These are phyloP conservation scores for Ia io DNA, from an alignment of 2,113 vertebrate genomes.

Conservation along the genomic window DNA sequence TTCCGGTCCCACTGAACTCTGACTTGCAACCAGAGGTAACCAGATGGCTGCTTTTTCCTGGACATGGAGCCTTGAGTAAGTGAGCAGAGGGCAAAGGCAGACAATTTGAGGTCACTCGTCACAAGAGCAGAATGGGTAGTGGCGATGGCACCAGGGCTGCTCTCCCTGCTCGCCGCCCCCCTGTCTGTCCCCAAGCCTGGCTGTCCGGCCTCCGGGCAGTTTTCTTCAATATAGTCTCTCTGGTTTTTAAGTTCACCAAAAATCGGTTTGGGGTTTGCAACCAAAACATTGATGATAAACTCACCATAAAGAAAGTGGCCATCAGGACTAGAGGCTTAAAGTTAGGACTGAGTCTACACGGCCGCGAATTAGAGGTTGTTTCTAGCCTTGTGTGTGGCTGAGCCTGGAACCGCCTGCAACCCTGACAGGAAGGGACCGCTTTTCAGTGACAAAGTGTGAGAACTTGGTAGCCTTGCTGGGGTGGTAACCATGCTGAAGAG, in stretches of 20 bases:
- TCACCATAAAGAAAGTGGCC: not conserved
- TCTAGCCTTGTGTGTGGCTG: not conserved
- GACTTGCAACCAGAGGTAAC: not conserved
- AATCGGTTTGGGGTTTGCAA: not conserved
- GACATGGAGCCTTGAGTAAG: not conserved
- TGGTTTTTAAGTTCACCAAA: not conserved
- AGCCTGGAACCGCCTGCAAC: not conserved
- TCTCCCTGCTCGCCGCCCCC: not conserved
- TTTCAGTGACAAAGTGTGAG: not conserved
- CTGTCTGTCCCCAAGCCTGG: not conserved
- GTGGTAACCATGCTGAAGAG: too few relatives aligned
- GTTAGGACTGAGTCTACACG: rapidly evolving
- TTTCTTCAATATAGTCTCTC: not conserved
- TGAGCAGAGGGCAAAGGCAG: not conserved
- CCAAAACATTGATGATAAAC: not conserved
- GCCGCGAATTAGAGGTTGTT: not conserved
- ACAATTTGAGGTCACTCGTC: not conserved
- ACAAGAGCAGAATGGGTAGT: not conserved
- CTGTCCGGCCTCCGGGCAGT: not conserved
- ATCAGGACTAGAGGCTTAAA: not conserved
- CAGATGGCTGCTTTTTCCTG: not conserved
- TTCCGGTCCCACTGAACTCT: not conserved
- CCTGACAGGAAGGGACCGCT: not conserved
- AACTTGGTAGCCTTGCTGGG: too few relatives aligned
- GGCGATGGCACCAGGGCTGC: too few relatives aligned